Conservation (phyloP, 2,797 vertebrate genomes). For the Schizopygopsis pylzovi region DNA sequence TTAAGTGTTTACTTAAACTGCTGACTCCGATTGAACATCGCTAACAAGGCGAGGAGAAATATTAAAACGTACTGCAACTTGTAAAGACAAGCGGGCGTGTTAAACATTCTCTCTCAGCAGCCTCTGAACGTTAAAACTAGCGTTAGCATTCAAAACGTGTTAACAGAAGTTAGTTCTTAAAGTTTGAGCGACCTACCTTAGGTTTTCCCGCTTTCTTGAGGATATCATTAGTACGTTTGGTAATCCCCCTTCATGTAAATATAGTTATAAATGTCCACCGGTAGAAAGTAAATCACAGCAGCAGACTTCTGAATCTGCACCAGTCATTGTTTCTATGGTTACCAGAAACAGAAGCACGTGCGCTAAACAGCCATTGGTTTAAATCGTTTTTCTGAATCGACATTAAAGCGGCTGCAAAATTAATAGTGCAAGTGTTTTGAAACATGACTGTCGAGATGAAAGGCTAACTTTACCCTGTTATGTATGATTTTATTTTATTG, state of each 20-base stretch:
- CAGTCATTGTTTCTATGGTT: slow-evolving; percentile 59
- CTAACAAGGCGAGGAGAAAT: neutral
- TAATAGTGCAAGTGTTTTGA: neutral
- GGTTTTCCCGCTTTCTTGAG: slow-evolving; percentile 19
- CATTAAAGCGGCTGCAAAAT: neutral
- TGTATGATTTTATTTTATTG: neutral
- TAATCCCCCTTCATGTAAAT: neutral
- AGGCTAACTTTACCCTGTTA: neutral
- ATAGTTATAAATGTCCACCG: neutral
- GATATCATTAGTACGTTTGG: neutral
- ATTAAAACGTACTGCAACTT: neutral
- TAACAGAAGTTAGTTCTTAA: neutral
- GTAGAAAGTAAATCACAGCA: slow-evolving; percentile 54
- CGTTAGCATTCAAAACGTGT: slow-evolving; percentile 23
- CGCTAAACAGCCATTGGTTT: neutral
- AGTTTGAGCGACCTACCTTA: neutral
- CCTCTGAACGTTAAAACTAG: neutral
- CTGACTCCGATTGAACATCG: neutral
- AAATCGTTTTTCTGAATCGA: neutral
- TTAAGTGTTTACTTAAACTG: neutral
- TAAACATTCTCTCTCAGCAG: neutral
- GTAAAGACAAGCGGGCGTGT: neutral
- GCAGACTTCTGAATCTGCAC: neutral
- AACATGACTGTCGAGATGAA: neutral
- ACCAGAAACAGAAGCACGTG: slow-evolving; percentile 60